Percentiles rank a stretch among this genome's conserved stretches.
Evolutionary conservation across 1,140 invertebrate species (phyloP).

Genomic region (Dreissena polymorpha): DNA sequence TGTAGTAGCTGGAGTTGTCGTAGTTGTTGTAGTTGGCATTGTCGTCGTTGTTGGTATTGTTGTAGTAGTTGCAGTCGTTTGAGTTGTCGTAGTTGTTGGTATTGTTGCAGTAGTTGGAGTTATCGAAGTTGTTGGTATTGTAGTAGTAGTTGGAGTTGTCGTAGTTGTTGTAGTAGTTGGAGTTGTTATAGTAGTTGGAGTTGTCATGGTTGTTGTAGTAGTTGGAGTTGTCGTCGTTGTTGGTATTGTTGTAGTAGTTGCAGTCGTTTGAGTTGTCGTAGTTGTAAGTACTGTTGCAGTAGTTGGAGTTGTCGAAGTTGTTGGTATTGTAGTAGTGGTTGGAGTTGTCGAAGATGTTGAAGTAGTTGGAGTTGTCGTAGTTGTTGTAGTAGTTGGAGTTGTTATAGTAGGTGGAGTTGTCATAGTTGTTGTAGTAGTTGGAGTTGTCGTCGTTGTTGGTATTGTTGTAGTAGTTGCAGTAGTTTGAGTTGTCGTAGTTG

Average conservation of each 20-base stretch:
- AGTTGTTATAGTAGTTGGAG: background rate
- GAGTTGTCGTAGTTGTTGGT: background rate
- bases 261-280: background rate
- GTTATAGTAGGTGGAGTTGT: no score
- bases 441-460: background rate
- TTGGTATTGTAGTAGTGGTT: slow-evolving; percentile 8
- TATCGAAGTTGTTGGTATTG: background rate
- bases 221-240: background rate
- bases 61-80: background rate
- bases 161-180: background rate
- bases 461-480: background rate
- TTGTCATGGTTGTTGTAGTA: background rate
- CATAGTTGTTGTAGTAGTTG: no score
- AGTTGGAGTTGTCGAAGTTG: background rate
- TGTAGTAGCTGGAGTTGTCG: background rate
- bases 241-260: background rate
- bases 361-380: background rate
- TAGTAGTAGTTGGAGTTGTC: background rate
- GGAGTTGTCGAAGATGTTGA: no score
- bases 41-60: background rate
- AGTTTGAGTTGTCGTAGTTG: background rate
- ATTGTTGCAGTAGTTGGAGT: background rate
- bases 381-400: background rate
- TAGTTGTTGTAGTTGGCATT: background rate
- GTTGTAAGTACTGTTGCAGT: background rate